Base-by-base conservation (phyloP, 1,140 invertebrate genomes). In the Cheumatopsyche charites region DNA sequence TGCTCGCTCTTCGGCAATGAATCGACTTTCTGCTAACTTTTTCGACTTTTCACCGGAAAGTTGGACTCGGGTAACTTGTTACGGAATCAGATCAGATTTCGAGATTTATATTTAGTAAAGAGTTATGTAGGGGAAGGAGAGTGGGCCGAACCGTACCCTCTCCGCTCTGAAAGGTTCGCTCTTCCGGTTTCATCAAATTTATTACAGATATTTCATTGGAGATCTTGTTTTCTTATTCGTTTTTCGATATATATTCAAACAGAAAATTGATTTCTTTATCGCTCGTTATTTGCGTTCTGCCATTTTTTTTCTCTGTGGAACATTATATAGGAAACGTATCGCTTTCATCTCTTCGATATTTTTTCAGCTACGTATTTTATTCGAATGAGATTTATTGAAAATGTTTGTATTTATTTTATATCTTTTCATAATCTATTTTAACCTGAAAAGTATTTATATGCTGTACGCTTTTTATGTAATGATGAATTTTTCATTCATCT, bases 111-210 rank as follows among this genome's bases (percentile, higher is more conserved):
- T 58, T 58, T 58, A 58, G 23, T 36, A 36, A 36, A 36, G 29
- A 36, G 29, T 36, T 36, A 36, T 36, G 9, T 9, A 9, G 29
- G 29, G 3, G 29, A 9, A 36, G 9, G 3, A 9, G 29, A 36
- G 29, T 9, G 49, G 49, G 41, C 12, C 5, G 12, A 52, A 58
- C 11, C 23, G 55, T 25, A 23, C 55, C 23, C 55, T 23, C 23
- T 19, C 15, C 19, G 15, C 47, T 5, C 47, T 52, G 55, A 58
- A 58, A 58, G 55, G 55, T 58, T 58, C 25, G 23, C 55, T 58
- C 49, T 58, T 58, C 55, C 55, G 21, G 19, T 58, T 58, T 58
- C 55, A 58, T 58, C 55, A 58, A 58, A 58, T 58, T 58, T 58
- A 58, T 58, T 58, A 58, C 23, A 19, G 55, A 58, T 58, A 58